Evolutionary conservation across 2,113 vertebrate species (phyloP).

Genomic region (Lagopus muta): DNA sequence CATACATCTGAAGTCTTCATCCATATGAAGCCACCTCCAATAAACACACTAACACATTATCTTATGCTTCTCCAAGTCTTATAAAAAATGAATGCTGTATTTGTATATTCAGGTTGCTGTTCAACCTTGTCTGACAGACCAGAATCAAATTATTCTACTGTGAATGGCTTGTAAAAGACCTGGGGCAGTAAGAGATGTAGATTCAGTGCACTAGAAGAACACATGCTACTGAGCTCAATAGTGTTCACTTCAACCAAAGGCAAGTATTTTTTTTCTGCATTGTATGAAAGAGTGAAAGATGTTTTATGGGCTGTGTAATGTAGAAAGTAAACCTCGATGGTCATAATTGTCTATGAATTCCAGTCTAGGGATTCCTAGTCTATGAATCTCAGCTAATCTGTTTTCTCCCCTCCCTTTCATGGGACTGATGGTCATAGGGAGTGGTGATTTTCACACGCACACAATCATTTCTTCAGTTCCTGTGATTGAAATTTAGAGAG

Average conservation of each 20-base stretch:
- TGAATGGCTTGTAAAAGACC: not conserved
- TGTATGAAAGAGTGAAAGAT: not conserved
- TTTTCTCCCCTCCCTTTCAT: not conserved
- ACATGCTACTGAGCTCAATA: not conserved
- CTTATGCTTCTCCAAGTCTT: slow-evolving; percentile 17
- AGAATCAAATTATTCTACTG: slow-evolving; percentile 22
- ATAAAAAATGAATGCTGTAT: slow-evolving; percentile 45
- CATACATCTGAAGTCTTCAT: not conserved
- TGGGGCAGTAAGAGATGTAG: not conserved
- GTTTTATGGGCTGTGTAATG: slow-evolving; percentile 42
- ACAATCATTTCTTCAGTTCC: not conserved
- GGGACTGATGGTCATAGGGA: not conserved
- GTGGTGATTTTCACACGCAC: not conserved
- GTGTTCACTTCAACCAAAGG: not conserved
- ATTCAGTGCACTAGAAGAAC: not conserved
- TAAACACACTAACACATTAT: slow-evolving; percentile 40
- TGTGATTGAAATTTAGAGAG: not conserved
- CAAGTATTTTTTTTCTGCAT: not conserved
- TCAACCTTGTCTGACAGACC: slow-evolving; percentile 23
- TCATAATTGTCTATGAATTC: slow-evolving; percentile 6
- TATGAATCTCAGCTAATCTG: not conserved
- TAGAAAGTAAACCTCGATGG: slow-evolving; percentile 13
- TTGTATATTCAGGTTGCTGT: slow-evolving; percentile 31
- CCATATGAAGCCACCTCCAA: slow-evolving; percentile 1
- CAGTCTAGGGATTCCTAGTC: not conserved